Base-by-base conservation (phyloP, 2,113 vertebrate genomes). In the Stigmatopora nigra region DNA sequence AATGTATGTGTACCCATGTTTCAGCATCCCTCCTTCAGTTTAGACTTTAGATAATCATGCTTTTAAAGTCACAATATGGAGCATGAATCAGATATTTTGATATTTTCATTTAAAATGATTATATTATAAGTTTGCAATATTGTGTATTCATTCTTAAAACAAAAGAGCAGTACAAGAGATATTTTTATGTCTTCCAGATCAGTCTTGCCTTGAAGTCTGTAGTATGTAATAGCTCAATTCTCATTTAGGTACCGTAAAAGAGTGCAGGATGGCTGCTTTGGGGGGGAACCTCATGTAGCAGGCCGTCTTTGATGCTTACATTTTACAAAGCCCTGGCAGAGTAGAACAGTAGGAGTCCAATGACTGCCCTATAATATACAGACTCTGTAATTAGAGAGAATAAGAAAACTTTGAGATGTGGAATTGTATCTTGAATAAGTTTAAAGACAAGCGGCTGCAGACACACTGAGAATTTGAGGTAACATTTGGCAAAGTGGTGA, bases 371-470 rank as follows among this genome's bases (percentile, higher is more conserved):
- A 75, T 87, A 88, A 88, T 88, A 84, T 51, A 82, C 66, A 73
- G 60, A 64, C 62, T 41, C 58, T 67, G 70, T 86, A 87, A 88
- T 88, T 88, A 87, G 71, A 87, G 84, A 84, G 79, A 80, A 44
- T n/a, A 63, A 67, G 72, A 74, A 69, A 68, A 65, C 80, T 83
- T 84, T 83, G 74, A 85, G 82, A 84, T 75, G 79, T 74, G 75
- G 70, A 88, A 88, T 86, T 87, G 85, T 81, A 81, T 87, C 87
- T 82, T 81, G 73, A 80, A 81, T 78, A 71, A 72, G 74, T 85
- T 88, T 84, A 88, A 88, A 88, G 80, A 55, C 70, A 71, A 67
- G 64, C 66, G 59, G 22, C 13, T 38, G 73, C 78, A 84, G 82
- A 85, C 82, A 78, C 77, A 73, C 25, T 14, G 52, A 79, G 67